Evolutionary conservation across 2,888 invertebrate species (phyloP), one percentile per base, ranked within the genome.

Genomic region (Onchidella celtica): DNA sequence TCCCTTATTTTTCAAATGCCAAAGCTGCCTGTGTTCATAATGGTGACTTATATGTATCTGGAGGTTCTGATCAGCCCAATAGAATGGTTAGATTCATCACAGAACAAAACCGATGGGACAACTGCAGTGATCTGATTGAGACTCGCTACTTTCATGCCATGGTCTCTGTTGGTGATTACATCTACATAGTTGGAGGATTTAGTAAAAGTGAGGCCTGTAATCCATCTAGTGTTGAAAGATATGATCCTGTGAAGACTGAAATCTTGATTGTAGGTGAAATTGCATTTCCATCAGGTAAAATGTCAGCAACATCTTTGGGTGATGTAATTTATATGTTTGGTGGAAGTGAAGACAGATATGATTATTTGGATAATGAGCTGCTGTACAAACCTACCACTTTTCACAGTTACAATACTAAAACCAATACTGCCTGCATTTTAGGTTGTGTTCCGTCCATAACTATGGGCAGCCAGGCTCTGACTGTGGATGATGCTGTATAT

Each of bases 1-100:
- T 86, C 68, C 86, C 85, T 17, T 84, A 86, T 72, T 84, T 83
- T 69, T 84, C 85, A n/a, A 84, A 85, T 73, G 84, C 83, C 29
- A 85, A 86, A 68, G 86, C 85, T 68, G 85, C 85, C 9, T 86
- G 86, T 80, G 83, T 83, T 38, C 82, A 82, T 29, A 57, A 70
- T 2, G 83, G 83, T 14, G 84, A 86, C 57, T 79, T 86, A 32
- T 86, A 82, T 78, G 84, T 86, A n/a, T 86, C 83, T 68, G 86
- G 86, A 11, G 86, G 86, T 17, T 82, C 83, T 2, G 63, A 80
- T 65, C 80, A 82, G 36, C 83, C 83, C 61, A 83, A 75, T 24
- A 80, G 83, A 32, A 80, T 85, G 59, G 85, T 85, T 0, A 74
- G 78, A 32, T 85, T 84, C 55, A 73, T 81, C 38, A 84, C 84